These are phyloP conservation scores for Paratrypauchen microcephalus DNA, from an alignment of 2,797 vertebrate species.

Conservation along the genomic window DNA sequence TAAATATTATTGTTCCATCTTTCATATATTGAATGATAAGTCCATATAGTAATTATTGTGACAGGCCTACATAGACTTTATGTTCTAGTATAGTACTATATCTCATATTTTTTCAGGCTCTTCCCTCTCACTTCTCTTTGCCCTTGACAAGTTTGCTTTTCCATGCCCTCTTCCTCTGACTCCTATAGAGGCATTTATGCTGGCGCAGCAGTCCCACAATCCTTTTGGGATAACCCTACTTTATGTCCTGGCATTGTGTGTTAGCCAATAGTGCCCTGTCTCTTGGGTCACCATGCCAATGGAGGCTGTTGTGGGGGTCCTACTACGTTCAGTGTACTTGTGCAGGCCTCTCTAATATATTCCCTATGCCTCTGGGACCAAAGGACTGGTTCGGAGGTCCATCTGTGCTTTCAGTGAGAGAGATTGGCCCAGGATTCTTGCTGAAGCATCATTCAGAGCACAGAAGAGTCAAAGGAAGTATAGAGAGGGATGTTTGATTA, in stretches of 20 bases:
- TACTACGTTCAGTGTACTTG: slow-evolving; percentile 50
- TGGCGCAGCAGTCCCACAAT: slow-evolving; percentile 49
- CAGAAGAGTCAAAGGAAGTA: slow-evolving; percentile 28
- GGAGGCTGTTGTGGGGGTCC: slow-evolving; percentile 38
- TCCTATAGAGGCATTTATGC: slow-evolving; percentile 37
- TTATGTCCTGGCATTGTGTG: slow-evolving; percentile 39
- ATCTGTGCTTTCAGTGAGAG: slow-evolving; percentile 47
- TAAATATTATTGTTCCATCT: too few species aligned
- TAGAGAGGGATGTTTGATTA: slow-evolving; percentile 22
- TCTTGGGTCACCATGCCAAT: slow-evolving; percentile 51
- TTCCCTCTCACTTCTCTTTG: slow-evolving; percentile 18
- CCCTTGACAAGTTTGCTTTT: slow-evolving; percentile 37
- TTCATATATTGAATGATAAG: too few species aligned
- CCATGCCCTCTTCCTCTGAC: slow-evolving; percentile 33
- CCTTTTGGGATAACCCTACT: slow-evolving; percentile 54
- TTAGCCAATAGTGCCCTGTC: slow-evolving; percentile 46
- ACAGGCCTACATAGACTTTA: too few species aligned
- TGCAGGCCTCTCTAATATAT: slow-evolving; percentile 49
- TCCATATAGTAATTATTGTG: too few species aligned
- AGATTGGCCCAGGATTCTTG: slow-evolving; percentile 51
- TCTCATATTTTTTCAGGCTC: background rate
- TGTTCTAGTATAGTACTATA: too few species aligned
- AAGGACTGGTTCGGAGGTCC: slow-evolving; percentile 36
- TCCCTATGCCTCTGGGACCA: slow-evolving; percentile 45
- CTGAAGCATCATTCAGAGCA: slow-evolving; percentile 46